Evolutionary conservation across 2,113 vertebrate species (phyloP).

Genomic region (Papio anubis): DNA sequence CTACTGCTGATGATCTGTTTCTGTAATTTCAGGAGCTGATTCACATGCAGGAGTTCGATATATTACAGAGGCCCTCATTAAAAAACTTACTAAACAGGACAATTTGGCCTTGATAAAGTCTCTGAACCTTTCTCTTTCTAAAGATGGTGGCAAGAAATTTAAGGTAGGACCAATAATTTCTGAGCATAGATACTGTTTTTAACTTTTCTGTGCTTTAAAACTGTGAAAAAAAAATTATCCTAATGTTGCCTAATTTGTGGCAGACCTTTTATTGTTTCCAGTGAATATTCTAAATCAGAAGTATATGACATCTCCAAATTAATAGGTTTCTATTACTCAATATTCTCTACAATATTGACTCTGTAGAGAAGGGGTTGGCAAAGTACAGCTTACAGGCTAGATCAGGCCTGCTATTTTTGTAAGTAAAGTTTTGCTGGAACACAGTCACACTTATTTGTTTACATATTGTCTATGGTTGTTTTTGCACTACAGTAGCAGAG

Average conservation of each 20-base stretch:
- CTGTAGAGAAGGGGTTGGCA: background rate
- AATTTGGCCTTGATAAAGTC: conserved; percentile 83
- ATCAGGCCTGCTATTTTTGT: background rate
- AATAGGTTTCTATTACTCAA: background rate
- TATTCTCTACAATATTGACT: background rate
- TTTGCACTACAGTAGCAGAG: background rate
- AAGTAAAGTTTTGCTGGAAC: background rate
- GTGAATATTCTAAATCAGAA: conserved; percentile 16
- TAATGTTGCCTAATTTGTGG: background rate
- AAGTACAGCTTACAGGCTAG: background rate
- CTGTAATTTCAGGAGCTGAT: conserved; percentile 82
- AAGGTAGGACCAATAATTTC: conserved; percentile 81
- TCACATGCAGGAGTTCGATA: conserved; percentile 84
- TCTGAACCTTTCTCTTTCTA: conserved; percentile 88
- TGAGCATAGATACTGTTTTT: conserved; percentile 27
- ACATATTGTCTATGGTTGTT: background rate
- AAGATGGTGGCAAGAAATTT: conserved; percentile 88
- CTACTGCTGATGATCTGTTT: conserved; percentile 61
- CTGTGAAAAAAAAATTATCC: background rate
- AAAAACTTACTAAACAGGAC: conserved; percentile 86
- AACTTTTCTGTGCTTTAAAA: conserved; percentile 22
- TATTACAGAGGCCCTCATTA: conserved; percentile 88
- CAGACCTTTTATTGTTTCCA: conserved; percentile 13
- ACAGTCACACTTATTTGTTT: background rate
- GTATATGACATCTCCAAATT: background rate